Evolutionary conservation across 2,888 invertebrate genomes (phyloP), one percentile per base, ranked within the genome.

Genomic region (Deroplatys truncata): DNA sequence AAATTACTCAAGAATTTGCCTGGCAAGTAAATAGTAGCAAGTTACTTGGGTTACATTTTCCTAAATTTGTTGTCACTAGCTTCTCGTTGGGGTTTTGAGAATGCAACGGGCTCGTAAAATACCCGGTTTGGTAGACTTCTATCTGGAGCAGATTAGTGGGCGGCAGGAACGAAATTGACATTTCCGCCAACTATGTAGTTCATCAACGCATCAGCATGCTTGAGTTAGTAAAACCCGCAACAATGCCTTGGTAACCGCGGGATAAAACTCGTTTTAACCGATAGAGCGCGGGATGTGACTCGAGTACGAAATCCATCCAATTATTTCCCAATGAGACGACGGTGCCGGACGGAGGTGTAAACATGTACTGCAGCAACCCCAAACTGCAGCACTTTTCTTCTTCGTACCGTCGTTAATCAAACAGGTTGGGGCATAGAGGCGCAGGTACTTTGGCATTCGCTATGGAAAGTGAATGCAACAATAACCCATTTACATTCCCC

Each of bases 241-340:
- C 83, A 56, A 72, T 29, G 28, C 88, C 28, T 56, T 83, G 28
- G 82, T 56, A n/a, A 83, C 82, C 28, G 88, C 88, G 82, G 84
- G 84, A 35, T 28, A 83, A n/a, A 82, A n/a, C n/a, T 49, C 56
- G 56, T 72, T 72, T 72, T 72, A 72, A 72, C 56, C 56, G 56
- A 72, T 72, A 84, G 84, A 28, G 56, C 56, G 56, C 35, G 25
- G 88, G 87, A 89, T 90, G 90, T 90, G 90, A 90, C 90, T 89
- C 83, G 89, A 83, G 87, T 89, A 86, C 89, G 86, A 88, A 89
- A 89, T 90, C 89, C 88, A 89, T 89, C 90, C 88, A 90, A 90
- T 90, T 90, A 90, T 90, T 90, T 90, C 89, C 88, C 90, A 90
- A 90, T 90, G 90, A 89, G 88, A 86, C 83, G 89, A 88, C 56